Evolutionary conservation across 2,113 vertebrate genomes (phyloP).

Genomic region (Megaleporinus macrocephalus): DNA sequence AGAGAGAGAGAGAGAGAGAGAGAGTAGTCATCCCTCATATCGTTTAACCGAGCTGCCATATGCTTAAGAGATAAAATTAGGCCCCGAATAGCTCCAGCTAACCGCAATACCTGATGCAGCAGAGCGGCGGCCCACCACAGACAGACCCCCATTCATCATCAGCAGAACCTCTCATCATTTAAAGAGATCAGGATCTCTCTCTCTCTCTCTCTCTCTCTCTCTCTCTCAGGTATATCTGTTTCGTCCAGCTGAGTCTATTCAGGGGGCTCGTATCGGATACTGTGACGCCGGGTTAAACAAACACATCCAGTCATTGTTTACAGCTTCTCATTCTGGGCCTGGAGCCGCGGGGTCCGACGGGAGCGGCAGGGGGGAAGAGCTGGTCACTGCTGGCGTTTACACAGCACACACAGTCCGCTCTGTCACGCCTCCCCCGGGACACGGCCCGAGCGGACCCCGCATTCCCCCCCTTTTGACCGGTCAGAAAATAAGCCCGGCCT

Average conservation of each 20-base stretch:
- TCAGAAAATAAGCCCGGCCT: slow-evolving; percentile 20
- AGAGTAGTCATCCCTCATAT: slow-evolving; percentile 14
- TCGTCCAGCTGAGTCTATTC: slow-evolving; percentile 7
- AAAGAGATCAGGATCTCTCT: slow-evolving; percentile 5
- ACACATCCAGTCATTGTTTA: slow-evolving; percentile 41
- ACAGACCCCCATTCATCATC: slow-evolving; percentile 20
- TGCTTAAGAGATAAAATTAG: background rate
- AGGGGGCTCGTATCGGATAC: slow-evolving; percentile 4
- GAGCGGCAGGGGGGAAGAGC: background rate
- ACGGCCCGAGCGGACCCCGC: slow-evolving; percentile 21
- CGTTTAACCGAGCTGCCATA: background rate
- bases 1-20: background rate
- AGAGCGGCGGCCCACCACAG: background rate
- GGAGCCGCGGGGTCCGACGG: slow-evolving; percentile 28
- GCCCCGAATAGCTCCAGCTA: background rate
- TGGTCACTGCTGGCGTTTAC: slow-evolving; percentile 32
- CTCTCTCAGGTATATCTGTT: background rate
- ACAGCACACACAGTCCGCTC: slow-evolving; percentile 34
- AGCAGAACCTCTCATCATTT: background rate
- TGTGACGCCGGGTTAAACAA: slow-evolving; percentile 46
- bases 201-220: background rate
- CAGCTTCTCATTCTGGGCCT: slow-evolving; percentile 22
- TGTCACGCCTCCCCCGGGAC: slow-evolving; percentile 36
- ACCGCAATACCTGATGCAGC: slow-evolving; percentile 12
- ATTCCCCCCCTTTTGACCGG: slow-evolving; percentile 6